Percentiles rank a stretch among this genome's conserved stretches.
These are phyloP conservation scores for Drosophila rellima DNA, from an alignment of 2,888 invertebrate species.

Conservation along the genomic window DNA sequence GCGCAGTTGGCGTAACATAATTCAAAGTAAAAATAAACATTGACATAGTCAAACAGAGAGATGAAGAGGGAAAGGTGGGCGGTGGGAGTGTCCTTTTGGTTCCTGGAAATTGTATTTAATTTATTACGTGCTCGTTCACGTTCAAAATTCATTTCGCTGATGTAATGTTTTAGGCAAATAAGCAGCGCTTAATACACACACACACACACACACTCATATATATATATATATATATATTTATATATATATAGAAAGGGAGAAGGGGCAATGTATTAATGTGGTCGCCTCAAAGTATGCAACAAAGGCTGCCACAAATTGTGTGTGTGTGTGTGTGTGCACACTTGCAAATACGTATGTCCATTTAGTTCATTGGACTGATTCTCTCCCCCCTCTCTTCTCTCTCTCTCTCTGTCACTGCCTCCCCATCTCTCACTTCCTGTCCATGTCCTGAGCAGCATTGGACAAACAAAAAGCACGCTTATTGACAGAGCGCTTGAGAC, in stretches of 20 bases:
- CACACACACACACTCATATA: background rate
- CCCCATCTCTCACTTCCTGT: conserved; percentile 19
- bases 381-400: conserved; percentile 1
- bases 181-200: conserved; percentile 50
- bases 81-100: conserved; percentile 42
- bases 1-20: conserved; percentile 60
- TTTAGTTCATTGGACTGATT: conserved; percentile 76
- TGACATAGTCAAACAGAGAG: conserved; percentile 52
- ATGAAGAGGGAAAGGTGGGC: conserved; percentile 7
- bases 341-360: conserved; percentile 55
- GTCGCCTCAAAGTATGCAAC: conserved; percentile 77
- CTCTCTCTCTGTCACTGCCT: background rate
- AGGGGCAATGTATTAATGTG: conserved; percentile 59
- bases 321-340: conserved; percentile 30
- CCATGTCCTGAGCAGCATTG: conserved; percentile 32
- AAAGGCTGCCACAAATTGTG: conserved; percentile 35
- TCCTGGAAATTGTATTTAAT: conserved; percentile 72
- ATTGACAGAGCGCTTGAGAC: conserved; percentile 76
- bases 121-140: conserved; percentile 62
- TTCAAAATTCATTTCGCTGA: conserved; percentile 77
- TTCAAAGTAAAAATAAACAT: conserved; percentile 77
- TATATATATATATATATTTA: too few relatives aligned
- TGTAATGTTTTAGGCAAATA: conserved; percentile 79
- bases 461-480: conserved; percentile 67
- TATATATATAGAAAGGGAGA: too few relatives aligned